Percentiles rank a stretch among this genome's conserved stretches.
phyloP scores from a whole-genome alignment of 2,113 vertebrate species.

The Scalopus aquaticus region DNA sequence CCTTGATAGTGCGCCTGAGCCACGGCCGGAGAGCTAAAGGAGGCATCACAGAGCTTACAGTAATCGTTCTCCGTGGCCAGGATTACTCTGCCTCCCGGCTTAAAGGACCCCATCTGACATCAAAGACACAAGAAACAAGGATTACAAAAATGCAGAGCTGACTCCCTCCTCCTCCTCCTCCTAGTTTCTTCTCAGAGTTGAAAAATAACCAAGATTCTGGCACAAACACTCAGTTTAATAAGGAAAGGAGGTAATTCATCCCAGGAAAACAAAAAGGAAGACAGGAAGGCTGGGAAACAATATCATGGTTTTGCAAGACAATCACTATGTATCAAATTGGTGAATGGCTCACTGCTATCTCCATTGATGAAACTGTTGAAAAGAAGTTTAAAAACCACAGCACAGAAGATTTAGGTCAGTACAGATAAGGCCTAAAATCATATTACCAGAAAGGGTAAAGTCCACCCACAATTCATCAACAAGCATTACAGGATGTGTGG shows the following conservation, averaged over 20 bases:
- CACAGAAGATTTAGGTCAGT: not conserved
- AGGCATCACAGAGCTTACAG: slow-evolving; percentile 98
- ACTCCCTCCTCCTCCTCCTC: not conserved
- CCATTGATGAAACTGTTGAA: not conserved
- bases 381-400: not conserved
- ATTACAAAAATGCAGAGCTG: not conserved
- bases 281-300: not conserved
- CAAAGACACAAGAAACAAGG: slow-evolving; percentile 64
- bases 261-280: not conserved
- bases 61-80: slow-evolving; percentile 98
- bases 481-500: not conserved
- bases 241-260: not conserved
- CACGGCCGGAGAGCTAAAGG: slow-evolving; percentile 96
- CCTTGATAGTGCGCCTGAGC: slow-evolving; percentile 98
- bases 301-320: slow-evolving; percentile 9
- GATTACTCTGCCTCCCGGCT: slow-evolving; percentile 94
- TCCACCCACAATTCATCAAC: not conserved
- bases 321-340: not conserved
- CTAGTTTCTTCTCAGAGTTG: not conserved
- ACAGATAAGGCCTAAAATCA: not conserved
- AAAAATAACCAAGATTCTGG: not conserved
- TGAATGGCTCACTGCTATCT: not conserved
- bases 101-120: slow-evolving; percentile 89
- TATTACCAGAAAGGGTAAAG: not conserved
- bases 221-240: not conserved